Conservation (phyloP, 2,888 invertebrate genomes). For the Stenolophus ochropezus region DNA sequence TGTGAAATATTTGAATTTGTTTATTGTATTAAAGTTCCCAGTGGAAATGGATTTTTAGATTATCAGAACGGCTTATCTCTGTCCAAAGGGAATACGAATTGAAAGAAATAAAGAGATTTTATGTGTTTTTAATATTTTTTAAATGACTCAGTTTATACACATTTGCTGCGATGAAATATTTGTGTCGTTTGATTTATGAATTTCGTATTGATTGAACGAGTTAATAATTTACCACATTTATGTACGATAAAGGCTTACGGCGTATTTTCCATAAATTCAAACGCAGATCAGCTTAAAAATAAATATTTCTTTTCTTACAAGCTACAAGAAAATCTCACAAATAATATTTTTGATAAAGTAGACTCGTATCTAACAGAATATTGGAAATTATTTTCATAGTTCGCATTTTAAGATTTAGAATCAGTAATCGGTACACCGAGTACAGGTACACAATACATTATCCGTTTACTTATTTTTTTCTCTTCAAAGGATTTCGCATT, state of each 20-base stretch:
- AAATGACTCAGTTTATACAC: slow-evolving; percentile 20
- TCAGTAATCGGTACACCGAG: too few species aligned
- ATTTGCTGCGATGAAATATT: neutral
- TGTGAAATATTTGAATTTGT: slow-evolving; percentile 54
- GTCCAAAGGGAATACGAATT: slow-evolving; percentile 36
- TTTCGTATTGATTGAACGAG: neutral
- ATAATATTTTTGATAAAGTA: too few species aligned
- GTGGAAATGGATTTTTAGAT: slow-evolving; percentile 51
- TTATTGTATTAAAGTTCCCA: slow-evolving; percentile 49
- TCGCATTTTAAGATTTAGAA: too few species aligned
- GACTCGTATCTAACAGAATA: too few species aligned
- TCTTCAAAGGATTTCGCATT: too few species aligned
- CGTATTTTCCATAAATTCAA: neutral
- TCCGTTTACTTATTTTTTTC: too few species aligned
- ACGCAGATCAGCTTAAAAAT: too few species aligned
- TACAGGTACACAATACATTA: too few species aligned
- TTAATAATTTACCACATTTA: neutral
- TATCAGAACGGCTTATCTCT: slow-evolving; percentile 46
- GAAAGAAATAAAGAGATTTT: slow-evolving; percentile 40
- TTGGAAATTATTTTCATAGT: too few species aligned
- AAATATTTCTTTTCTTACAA: too few species aligned
- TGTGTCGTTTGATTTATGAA: slow-evolving; percentile 10
- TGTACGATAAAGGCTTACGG: neutral
- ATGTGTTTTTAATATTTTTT: slow-evolving; percentile 50
- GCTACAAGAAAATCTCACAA: too few species aligned